A percentile compares a stretch with the other conserved stretches of the same genome.
phyloP scores from a whole-genome alignment of 1,140 invertebrate genomes.

The Bombus huntii region DNA sequence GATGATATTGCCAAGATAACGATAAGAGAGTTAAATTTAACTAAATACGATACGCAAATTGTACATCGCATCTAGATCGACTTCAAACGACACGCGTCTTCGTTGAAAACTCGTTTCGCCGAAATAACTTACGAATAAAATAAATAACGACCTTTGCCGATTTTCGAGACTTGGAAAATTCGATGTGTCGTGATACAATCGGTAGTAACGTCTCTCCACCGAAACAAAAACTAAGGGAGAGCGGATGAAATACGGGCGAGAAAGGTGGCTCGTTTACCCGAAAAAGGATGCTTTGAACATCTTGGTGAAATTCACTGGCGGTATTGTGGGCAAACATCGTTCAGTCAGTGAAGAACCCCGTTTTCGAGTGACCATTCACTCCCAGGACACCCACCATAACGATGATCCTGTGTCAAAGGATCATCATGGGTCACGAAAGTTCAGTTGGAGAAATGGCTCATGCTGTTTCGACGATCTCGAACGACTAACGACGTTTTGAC shows the following conservation, averaged over 20 bases:
- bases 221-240: not conserved
- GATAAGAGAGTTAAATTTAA: not conserved
- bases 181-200: too few relatives aligned
- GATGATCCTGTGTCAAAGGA: slow-evolving; percentile 20
- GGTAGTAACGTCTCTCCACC: too few relatives aligned
- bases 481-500: slow-evolving; percentile 54
- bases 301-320: not conserved
- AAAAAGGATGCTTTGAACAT: not conserved
- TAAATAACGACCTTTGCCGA: not conserved
- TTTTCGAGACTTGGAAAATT: not conserved
- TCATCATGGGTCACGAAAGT: slow-evolving; percentile 28
- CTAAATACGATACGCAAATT: too few relatives aligned
- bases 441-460: slow-evolving; percentile 10
- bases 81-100: not conserved
- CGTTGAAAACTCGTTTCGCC: not conserved
- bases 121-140: not conserved
- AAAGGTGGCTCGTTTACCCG: not conserved
- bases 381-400: not conserved
- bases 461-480: slow-evolving; percentile 16
- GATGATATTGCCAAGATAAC: not conserved
- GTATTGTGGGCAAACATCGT: slow-evolving; percentile 45
- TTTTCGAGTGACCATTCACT: slow-evolving; percentile 37
- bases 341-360: not conserved
- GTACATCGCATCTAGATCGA: not conserved
- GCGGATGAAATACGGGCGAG: not conserved